A percentile compares a stretch with the other conserved stretches of the same genome.
phyloP scores from a whole-genome alignment of 2,797 vertebrate genomes.

The Garrulus glandarius region DNA sequence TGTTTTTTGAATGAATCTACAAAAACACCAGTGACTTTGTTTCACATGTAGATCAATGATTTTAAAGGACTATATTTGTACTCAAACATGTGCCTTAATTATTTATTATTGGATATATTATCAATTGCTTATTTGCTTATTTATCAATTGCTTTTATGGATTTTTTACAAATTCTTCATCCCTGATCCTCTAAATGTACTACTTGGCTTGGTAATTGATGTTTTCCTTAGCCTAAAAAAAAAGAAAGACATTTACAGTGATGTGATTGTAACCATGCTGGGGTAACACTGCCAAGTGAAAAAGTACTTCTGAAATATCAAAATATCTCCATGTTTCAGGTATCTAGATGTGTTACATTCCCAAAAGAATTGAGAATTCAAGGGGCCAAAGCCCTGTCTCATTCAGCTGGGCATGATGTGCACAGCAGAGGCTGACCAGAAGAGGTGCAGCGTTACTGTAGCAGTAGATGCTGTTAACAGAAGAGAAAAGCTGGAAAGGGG shows the following conservation, averaged over 20 bases:
- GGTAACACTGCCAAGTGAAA: neutral
- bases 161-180: neutral
- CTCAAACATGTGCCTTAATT: neutral
- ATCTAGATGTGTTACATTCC: neutral
- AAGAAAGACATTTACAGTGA: neutral
- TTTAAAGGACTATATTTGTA: neutral
- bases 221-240: neutral
- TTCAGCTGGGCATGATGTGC: neutral
- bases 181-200: neutral
- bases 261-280: neutral
- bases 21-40: neutral
- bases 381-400: neutral
- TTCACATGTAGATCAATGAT: neutral
- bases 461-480: neutral
- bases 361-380: neutral
- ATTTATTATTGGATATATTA: neutral
- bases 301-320: neutral
- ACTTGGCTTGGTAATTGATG: neutral
- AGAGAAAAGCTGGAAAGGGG: neutral
- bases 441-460: neutral
- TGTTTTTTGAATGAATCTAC: neutral
- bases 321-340: neutral
- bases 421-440: neutral
- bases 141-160: neutral
- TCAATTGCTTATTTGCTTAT: neutral